A percentile compares a stretch with the other conserved stretches of the same genome.
These are phyloP conservation scores for Mongoloraphidia duomilia DNA, from an alignment of 2,888 invertebrate genomes.

Conservation along the genomic window DNA sequence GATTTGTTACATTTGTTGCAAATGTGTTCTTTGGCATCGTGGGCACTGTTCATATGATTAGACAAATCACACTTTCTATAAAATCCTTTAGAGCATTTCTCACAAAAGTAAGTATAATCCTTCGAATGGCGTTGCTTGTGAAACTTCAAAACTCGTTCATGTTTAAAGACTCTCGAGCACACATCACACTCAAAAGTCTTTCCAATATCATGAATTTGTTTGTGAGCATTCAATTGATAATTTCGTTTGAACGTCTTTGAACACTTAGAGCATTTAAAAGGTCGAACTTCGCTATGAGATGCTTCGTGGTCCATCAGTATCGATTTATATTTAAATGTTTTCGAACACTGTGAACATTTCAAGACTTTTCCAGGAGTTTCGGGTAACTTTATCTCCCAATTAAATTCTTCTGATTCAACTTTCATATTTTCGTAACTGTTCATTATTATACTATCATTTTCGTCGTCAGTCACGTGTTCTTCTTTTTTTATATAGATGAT, in stretches of 20 bases:
- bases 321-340: too few relatives aligned
- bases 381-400: too few relatives aligned
- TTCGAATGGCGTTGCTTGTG: too few relatives aligned
- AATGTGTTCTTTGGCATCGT: not conserved
- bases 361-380: too few relatives aligned
- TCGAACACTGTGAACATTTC: too few relatives aligned
- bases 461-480: too few relatives aligned
- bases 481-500: too few relatives aligned
- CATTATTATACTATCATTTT: too few relatives aligned
- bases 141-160: not conserved
- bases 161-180: not conserved
- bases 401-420: too few relatives aligned
- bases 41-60: not conserved
- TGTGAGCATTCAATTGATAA: constrained; percentile 8
- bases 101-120: too few relatives aligned
- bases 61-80: not conserved
- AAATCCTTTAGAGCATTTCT: not conserved
- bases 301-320: constrained; percentile 3
- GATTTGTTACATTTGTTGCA: not conserved
- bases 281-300: constrained; percentile 2
- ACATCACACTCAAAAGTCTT: not conserved
- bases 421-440: too few relatives aligned
- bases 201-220: constrained; percentile 1
- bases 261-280: constrained; percentile 9
- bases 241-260: constrained; percentile 9